Conservation (phyloP, 1,140 invertebrate species). For the Dinothrombium tinctorium region DNA sequence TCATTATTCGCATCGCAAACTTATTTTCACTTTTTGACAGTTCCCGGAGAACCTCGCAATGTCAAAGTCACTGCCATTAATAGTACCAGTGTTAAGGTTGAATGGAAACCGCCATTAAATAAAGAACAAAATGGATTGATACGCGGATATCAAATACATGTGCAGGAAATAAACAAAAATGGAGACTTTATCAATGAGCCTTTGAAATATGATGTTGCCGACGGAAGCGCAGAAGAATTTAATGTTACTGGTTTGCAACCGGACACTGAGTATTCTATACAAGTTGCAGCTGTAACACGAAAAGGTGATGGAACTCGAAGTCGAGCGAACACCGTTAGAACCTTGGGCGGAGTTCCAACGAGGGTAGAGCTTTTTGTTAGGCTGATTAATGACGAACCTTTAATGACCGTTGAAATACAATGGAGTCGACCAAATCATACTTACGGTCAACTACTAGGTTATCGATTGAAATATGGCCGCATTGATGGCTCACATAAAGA, state of each 20-base stretch:
- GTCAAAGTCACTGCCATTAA: slow-evolving; percentile 64
- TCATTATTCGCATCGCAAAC: too few species aligned
- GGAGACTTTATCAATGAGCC: slow-evolving; percentile 24
- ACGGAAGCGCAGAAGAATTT: slow-evolving; percentile 44
- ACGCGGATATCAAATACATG: slow-evolving; percentile 80
- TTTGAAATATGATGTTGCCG: slow-evolving; percentile 42
- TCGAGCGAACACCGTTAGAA: slow-evolving; percentile 49
- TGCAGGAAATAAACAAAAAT: slow-evolving; percentile 65
- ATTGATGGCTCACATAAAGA: slow-evolving; percentile 37
- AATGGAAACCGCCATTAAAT: slow-evolving; percentile 66
- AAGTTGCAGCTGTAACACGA: slow-evolving; percentile 67
- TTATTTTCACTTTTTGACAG: slow-evolving; percentile 28
- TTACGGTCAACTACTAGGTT: slow-evolving; percentile 61
- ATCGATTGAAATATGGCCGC: slow-evolving; percentile 60
- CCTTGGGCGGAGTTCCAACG: slow-evolving; percentile 75
- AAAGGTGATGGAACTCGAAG: slow-evolving; percentile 83
- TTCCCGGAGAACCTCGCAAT: slow-evolving; percentile 80
- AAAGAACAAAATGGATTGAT: slow-evolving; percentile 89
- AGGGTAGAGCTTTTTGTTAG: slow-evolving; percentile 56
- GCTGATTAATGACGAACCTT: slow-evolving; percentile 52
- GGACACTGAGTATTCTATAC: slow-evolving; percentile 59
- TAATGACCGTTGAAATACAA: slow-evolving; percentile 59
- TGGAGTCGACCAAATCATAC: slow-evolving; percentile 67
- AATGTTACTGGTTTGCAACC: slow-evolving; percentile 71
- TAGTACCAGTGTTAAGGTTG: slow-evolving; percentile 70